Evolutionary conservation across 1,140 invertebrate genomes (phyloP).

Genomic region (Macrocentrus cingulum): DNA sequence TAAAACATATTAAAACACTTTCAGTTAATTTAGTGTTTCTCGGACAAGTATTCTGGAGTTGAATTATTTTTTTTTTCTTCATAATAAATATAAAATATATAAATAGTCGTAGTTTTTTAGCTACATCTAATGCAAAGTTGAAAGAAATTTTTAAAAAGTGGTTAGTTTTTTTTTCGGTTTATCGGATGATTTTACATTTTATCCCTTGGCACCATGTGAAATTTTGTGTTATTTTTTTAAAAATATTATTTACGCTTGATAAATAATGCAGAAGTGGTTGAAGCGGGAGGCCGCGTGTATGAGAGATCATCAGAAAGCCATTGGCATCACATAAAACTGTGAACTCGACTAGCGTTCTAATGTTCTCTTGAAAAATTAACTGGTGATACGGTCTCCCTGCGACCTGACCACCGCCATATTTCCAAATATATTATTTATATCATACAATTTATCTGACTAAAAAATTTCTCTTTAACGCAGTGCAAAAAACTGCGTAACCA

Average conservation of each 20-base stretch:
- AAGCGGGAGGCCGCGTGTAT: constrained; percentile 24
- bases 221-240: constrained; percentile 32
- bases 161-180: neutral
- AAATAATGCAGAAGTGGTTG: constrained; percentile 49
- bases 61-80: constrained; percentile 25
- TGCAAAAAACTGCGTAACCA: constrained; percentile 47
- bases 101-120: constrained; percentile 12
- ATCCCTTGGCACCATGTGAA: constrained; percentile 48
- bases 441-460: constrained; percentile 57
- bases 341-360: constrained; percentile 34
- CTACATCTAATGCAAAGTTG: too few species aligned
- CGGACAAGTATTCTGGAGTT: neutral
- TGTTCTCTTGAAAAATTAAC: neutral
- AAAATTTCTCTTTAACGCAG: constrained; percentile 49
- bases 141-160: too few species aligned
- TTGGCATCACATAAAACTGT: constrained; percentile 51
- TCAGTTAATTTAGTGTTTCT: constrained; percentile 4
- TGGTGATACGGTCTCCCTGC: constrained; percentile 24
- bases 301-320: constrained; percentile 23
- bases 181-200: constrained; percentile 7
- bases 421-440: constrained; percentile 60
- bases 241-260: constrained; percentile 57
- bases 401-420: constrained; percentile 29
- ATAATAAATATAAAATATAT: constrained; percentile 11
- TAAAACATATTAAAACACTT: constrained; percentile 25